Evolutionary conservation across 2,113 vertebrate species (phyloP).

Genomic region (Hymenochirus boettgeri): DNA sequence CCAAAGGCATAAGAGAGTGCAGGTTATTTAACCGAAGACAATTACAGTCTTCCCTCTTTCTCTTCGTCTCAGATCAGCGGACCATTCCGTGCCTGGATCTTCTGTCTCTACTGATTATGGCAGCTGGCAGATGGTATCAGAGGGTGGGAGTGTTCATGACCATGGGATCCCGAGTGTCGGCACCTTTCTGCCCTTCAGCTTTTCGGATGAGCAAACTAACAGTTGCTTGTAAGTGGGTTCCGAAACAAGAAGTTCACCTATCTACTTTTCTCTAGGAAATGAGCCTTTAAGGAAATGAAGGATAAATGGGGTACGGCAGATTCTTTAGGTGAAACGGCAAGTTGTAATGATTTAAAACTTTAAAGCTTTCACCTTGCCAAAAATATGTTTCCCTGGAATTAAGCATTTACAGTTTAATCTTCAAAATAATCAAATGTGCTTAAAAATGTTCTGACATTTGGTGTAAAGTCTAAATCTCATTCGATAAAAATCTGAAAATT

Average conservation of each 20-base stretch:
- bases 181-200: conserved; percentile 86
- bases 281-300: not conserved
- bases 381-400: too few species aligned
- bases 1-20: conserved; percentile 22
- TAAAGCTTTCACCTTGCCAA: too few species aligned
- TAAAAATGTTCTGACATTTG: too few species aligned
- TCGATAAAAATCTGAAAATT: too few species aligned
- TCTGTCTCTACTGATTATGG: conserved; percentile 96
- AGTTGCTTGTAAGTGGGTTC: conserved; percentile 83
- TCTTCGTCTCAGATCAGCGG: conserved; percentile 81
- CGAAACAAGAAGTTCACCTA: conserved; percentile 46
- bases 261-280: not conserved
- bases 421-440: too few species aligned
- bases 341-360: too few species aligned
- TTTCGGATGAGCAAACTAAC: conserved; percentile 86
- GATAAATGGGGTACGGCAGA: too few species aligned
- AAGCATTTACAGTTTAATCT: too few species aligned
- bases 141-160: conserved; percentile 95
- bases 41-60: conserved; percentile 61
- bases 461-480: too few species aligned
- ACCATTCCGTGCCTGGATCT: conserved; percentile 85
- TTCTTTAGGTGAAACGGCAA: too few species aligned
- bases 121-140: conserved; percentile 98
- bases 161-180: conserved; percentile 76
- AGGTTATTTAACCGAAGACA: conserved; percentile 47